A percentile compares a stretch with the other conserved stretches of the same genome.
Evolutionary conservation across 2,888 invertebrate species (phyloP).

Genomic region (Amiota minor): DNA sequence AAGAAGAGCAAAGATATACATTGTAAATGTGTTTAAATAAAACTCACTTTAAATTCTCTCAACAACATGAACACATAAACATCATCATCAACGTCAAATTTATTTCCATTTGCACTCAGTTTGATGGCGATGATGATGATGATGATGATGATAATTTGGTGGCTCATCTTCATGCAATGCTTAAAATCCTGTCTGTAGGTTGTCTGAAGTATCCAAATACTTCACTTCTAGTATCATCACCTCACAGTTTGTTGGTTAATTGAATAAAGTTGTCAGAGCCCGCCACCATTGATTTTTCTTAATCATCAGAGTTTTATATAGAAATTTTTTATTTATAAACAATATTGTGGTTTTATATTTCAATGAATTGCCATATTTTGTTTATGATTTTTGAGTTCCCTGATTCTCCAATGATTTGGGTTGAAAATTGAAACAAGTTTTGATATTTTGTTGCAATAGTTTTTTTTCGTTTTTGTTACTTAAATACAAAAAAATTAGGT

Average conservation of each 20-base stretch:
- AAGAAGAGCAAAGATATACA: background rate
- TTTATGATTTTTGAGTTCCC: background rate
- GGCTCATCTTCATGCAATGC: background rate
- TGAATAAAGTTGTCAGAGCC: constrained; percentile 55
- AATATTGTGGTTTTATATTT: background rate
- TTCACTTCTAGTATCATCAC: background rate
- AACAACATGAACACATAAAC: background rate
- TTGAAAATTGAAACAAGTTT: constrained; percentile 12
- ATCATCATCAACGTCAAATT: constrained; percentile 14
- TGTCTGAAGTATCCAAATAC: background rate
- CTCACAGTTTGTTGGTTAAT: constrained; percentile 40
- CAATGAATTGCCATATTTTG: too few relatives aligned
- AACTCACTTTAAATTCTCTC: too few relatives aligned
- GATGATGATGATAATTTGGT: background rate
- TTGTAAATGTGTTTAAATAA: too few relatives aligned
- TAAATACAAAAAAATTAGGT: constrained; percentile 19
- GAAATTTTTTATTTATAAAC: constrained; percentile 11
- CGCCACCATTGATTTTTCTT: background rate
- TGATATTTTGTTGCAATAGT: background rate
- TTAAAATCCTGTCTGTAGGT: background rate
- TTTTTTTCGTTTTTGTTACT: background rate
- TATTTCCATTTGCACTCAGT: constrained; percentile 13
- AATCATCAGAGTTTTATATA: background rate
- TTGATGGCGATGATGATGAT: background rate
- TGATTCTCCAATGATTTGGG: background rate